A percentile compares a stretch with the other conserved stretches of the same genome.
Conservation (phyloP, 2,888 invertebrate genomes). For the Tenthredo scrophulariae region DNA sequence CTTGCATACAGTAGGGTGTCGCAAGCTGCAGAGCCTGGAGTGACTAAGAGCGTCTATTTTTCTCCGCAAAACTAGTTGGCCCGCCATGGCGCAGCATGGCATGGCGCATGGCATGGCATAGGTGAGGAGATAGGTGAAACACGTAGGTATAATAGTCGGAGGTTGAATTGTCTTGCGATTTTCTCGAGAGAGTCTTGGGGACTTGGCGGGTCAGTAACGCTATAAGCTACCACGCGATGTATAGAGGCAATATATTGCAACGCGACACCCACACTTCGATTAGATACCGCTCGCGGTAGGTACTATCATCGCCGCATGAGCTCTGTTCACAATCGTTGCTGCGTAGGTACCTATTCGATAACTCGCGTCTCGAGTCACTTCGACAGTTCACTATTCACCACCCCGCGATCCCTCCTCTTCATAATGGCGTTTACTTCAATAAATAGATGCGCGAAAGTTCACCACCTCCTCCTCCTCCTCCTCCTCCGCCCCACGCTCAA, state of each 20-base stretch:
- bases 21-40: slow-evolving; percentile 68
- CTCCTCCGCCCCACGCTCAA: background rate
- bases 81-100: slow-evolving; percentile 57
- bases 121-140: slow-evolving; percentile 42
- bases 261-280: slow-evolving; percentile 75
- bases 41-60: slow-evolving; percentile 76
- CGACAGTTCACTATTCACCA: background rate
- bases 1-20: slow-evolving; percentile 64
- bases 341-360: slow-evolving; percentile 39
- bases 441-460: background rate
- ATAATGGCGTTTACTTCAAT: background rate
- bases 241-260: slow-evolving; percentile 69
- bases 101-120: slow-evolving; percentile 25
- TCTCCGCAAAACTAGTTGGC: slow-evolving; percentile 73
- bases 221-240: background rate
- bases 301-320: slow-evolving; percentile 26
- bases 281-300: slow-evolving; percentile 63
- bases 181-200: background rate
- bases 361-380: background rate
- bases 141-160: slow-evolving; percentile 33
- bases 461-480: background rate
- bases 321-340: background rate
- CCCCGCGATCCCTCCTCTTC: background rate
- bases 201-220: background rate
- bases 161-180: slow-evolving; percentile 48